phyloP scores from a whole-genome alignment of 1,140 invertebrate genomes.

The Patella vulgata region DNA sequence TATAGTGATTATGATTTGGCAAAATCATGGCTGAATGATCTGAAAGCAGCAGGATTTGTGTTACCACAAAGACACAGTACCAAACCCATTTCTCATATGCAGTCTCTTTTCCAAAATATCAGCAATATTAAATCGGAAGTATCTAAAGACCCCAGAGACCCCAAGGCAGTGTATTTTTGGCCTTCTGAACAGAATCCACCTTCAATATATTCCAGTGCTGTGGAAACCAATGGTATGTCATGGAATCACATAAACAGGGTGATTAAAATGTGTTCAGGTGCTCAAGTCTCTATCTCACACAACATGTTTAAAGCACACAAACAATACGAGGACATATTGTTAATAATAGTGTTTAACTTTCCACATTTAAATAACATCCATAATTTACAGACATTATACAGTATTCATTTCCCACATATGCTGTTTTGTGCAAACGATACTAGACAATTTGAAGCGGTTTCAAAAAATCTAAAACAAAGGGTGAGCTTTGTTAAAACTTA shows the following conservation, averaged over 20 bases:
- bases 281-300: neutral
- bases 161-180: neutral
- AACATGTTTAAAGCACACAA: neutral
- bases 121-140: neutral
- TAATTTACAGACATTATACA: conserved; percentile 1
- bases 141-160: neutral
- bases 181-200: neutral
- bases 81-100: neutral
- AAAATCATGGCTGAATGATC: conserved; percentile 1
- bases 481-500: neutral
- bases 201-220: neutral
- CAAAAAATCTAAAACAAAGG: conserved; percentile 8
- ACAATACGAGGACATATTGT: too few species aligned
- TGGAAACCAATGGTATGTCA: neutral
- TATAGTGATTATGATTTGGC: neutral
- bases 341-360: conserved; percentile 6
- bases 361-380: neutral
- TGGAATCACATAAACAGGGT: neutral
- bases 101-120: neutral
- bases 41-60: neutral
- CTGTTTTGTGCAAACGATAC: neutral
- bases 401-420: conserved; percentile 10
- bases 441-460: conserved; percentile 2
- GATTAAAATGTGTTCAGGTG: neutral
- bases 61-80: neutral